Conservation (phyloP, 2,113 vertebrate genomes). For the Albula goreensis region DNA sequence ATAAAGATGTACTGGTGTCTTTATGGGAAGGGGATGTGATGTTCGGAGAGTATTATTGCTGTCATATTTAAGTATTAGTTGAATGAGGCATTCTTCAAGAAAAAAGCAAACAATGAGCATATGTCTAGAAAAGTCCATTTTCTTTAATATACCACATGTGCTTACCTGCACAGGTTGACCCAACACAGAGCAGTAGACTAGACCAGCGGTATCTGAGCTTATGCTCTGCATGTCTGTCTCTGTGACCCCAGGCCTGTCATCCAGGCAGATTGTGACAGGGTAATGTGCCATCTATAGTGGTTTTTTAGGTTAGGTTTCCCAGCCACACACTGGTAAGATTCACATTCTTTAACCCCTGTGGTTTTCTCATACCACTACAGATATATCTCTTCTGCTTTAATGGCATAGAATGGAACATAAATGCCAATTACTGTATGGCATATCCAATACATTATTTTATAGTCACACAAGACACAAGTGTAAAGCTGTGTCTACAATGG, state of each 20-base stretch:
- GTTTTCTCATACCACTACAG: not conserved
- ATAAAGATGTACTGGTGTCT: constrained; percentile 6
- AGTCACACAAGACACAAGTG: not conserved
- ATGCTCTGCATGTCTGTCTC: too few species aligned
- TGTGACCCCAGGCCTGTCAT: too few species aligned
- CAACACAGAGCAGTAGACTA: not conserved
- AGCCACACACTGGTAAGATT: not conserved
- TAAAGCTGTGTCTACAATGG: too few species aligned
- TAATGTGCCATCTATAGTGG: too few species aligned
- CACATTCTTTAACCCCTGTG: not conserved
- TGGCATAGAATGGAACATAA: not conserved
- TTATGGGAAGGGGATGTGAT: not conserved
- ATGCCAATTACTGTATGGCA: not conserved
- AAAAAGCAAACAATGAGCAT: not conserved
- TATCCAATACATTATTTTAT: not conserved
- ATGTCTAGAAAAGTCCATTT: not conserved
- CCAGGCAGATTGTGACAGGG: too few species aligned
- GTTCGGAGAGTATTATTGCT: not conserved
- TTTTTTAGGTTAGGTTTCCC: not conserved
- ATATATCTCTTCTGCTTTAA: not conserved
- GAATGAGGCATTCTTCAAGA: not conserved
- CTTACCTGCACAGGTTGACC: not conserved
- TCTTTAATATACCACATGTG: too few species aligned
- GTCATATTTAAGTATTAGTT: not conserved
- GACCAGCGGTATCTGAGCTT: not conserved